phyloP scores from a whole-genome alignment of 2,888 invertebrate species.

The Melanargia galathea region DNA sequence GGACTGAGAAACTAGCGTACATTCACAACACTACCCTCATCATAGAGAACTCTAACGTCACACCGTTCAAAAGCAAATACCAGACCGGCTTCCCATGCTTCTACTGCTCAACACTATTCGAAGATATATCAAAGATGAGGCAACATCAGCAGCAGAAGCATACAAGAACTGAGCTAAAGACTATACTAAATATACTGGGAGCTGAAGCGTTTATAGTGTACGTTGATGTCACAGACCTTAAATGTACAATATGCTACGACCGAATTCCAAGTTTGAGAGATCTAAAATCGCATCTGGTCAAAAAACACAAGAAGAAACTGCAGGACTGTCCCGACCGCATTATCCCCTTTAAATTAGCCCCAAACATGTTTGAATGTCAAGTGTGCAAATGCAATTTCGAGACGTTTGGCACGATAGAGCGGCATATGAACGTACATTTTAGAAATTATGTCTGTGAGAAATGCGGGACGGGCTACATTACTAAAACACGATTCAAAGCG shows the following conservation, averaged over 20 bases:
- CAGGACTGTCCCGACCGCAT: slow-evolving; percentile 59
- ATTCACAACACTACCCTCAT: slow-evolving; percentile 54
- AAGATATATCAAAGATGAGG: slow-evolving; percentile 47
- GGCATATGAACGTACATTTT: slow-evolving; percentile 71
- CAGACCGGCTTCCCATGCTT: slow-evolving; percentile 63
- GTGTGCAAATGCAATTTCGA: slow-evolving; percentile 63
- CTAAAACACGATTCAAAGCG: slow-evolving; percentile 61
- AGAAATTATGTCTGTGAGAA: slow-evolving; percentile 66
- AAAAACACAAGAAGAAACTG: slow-evolving; percentile 58
- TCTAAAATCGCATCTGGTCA: slow-evolving; percentile 58
- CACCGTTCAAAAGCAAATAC: slow-evolving; percentile 60
- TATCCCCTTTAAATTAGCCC: slow-evolving; percentile 60
- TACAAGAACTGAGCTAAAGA: slow-evolving; percentile 49
- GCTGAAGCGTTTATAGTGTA: slow-evolving; percentile 62
- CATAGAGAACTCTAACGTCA: slow-evolving; percentile 58
- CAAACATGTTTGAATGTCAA: slow-evolving; percentile 56
- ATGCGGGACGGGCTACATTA: slow-evolving; percentile 66
- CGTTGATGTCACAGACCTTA: slow-evolving; percentile 61
- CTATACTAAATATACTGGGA: slow-evolving; percentile 53
- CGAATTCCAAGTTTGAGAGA: slow-evolving; percentile 51
- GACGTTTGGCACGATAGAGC: slow-evolving; percentile 66
- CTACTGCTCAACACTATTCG: slow-evolving; percentile 58
- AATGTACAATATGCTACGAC: slow-evolving; percentile 56
- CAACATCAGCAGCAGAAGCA: slow-evolving; percentile 46
- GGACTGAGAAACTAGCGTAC: slow-evolving; percentile 58